Evolutionary conservation across 1,140 invertebrate species (phyloP).

Genomic region (Elysia chlorotica): DNA sequence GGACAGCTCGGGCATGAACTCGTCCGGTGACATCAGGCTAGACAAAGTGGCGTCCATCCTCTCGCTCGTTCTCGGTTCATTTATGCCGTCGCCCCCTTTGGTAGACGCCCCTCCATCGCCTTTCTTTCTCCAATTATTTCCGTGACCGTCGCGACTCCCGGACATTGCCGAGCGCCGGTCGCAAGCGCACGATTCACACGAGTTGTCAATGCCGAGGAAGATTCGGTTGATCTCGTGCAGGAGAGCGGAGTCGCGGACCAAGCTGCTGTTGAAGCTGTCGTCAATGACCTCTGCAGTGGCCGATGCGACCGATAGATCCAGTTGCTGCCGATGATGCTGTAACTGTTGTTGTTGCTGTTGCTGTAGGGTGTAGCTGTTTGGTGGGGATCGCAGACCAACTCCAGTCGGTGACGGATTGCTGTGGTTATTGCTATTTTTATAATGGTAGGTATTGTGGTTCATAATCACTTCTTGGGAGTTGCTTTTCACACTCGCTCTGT

Average conservation of each 20-base stretch:
- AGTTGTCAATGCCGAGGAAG: constrained; percentile 21
- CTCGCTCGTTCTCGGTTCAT: neutral
- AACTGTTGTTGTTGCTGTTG: constrained; percentile 5
- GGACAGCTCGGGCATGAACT: constrained; percentile 14
- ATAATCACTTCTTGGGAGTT: too few species aligned
- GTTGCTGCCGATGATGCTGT: neutral
- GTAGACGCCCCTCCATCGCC: too few species aligned
- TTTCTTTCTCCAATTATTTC: too few species aligned
- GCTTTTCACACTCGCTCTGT: too few species aligned
- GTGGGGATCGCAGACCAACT: neutral
- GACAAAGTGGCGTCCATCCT: neutral
- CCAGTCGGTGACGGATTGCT: too few species aligned
- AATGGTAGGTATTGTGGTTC: too few species aligned
- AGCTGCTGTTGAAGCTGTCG: constrained; percentile 18
- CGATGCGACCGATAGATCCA: neutral
- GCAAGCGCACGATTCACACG: constrained; percentile 11
- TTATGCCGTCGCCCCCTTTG: too few species aligned
- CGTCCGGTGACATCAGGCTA: constrained; percentile 6
- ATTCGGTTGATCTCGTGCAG: constrained; percentile 24
- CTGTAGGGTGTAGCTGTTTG: too few species aligned
- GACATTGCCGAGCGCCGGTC: neutral
- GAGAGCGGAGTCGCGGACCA: constrained; percentile 9
- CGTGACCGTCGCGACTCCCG: too few species aligned
- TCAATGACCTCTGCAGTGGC: neutral
- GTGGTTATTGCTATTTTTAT: too few species aligned